A percentile compares a stretch with the other conserved stretches of the same genome.
phyloP scores from a whole-genome alignment of 2,888 invertebrate genomes.

The Lasioglossum zephyrum region DNA sequence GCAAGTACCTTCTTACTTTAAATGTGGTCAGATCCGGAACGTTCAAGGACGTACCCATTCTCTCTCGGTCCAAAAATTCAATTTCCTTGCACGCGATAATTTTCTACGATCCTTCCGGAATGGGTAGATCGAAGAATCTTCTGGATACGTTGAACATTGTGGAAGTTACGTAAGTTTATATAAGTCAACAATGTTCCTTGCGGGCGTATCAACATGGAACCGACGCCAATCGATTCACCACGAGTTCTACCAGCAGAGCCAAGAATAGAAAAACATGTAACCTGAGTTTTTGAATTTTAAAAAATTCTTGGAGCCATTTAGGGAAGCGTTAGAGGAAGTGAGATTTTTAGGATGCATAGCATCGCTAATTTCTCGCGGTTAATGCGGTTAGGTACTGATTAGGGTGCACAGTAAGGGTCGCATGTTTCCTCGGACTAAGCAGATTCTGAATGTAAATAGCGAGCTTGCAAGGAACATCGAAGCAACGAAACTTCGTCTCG shows the following conservation, averaged over 20 bases:
- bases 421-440: background rate
- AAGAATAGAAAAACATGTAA: background rate
- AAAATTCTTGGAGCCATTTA: background rate
- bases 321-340: background rate
- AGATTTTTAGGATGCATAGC: background rate
- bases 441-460: conserved; percentile 1
- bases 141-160: background rate
- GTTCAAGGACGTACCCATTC: background rate
- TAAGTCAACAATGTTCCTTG: background rate
- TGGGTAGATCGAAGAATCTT: background rate
- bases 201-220: background rate
- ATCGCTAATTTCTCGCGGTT: background rate
- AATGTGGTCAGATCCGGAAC: background rate
- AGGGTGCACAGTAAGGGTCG: background rate
- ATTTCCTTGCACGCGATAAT: background rate
- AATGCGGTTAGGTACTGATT: background rate
- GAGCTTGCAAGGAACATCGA: background rate
- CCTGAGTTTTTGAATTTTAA: background rate
- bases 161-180: background rate
- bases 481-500: background rate
- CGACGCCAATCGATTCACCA: background rate
- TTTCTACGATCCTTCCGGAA: background rate
- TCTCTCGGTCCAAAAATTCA: background rate
- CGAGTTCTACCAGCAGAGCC: background rate
- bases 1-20: background rate